Conservation (phyloP, 2,113 vertebrate genomes). For the Camelus bactrianus region DNA sequence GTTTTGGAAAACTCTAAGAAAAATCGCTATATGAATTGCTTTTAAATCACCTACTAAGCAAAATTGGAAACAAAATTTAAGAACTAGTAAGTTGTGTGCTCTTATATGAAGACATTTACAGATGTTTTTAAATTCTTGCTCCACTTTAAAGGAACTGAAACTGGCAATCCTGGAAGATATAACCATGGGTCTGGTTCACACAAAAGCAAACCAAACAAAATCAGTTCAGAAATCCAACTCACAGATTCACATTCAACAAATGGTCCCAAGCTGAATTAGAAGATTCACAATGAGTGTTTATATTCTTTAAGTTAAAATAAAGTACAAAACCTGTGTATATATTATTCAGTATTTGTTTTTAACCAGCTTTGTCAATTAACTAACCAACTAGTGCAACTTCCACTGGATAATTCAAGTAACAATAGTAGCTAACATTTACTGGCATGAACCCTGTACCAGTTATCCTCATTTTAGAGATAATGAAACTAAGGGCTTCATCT, state of each 20-base stretch:
- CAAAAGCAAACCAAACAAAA: conserved; percentile 27
- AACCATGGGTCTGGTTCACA: background rate
- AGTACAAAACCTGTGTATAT: background rate
- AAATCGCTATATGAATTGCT: background rate
- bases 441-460: background rate
- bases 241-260: conserved; percentile 11
- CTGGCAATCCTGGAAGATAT: background rate
- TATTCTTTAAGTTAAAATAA: background rate
- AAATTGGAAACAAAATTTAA: background rate
- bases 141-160: background rate
- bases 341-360: background rate
- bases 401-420: background rate
- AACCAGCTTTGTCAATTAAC: background rate
- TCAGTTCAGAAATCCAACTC: background rate
- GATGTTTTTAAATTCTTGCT: background rate
- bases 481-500: background rate
- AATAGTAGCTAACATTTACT: background rate
- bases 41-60: background rate
- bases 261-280: background rate
- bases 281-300: background rate
- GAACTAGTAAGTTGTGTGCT: background rate
- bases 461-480: background rate
- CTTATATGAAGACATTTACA: background rate
- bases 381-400: background rate
- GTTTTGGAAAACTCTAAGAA: background rate